Conservation (phyloP, 2,113 vertebrate genomes). For the Genyomyrus donnyi region DNA sequence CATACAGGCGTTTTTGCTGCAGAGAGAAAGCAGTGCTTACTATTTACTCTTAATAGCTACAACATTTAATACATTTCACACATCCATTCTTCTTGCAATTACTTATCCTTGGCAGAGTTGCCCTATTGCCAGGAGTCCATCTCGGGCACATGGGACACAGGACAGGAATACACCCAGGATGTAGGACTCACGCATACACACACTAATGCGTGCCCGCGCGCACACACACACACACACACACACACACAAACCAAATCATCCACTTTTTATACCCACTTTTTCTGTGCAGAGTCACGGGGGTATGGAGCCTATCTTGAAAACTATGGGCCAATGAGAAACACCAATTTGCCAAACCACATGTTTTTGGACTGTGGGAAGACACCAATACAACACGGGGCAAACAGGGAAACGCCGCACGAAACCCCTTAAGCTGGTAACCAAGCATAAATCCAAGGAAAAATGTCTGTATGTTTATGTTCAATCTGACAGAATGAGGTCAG, state of each 20-base stretch:
- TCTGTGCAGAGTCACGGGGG: neutral
- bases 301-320: neutral
- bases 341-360: neutral
- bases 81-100: neutral
- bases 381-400: neutral
- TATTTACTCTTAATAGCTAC: neutral
- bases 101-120: neutral
- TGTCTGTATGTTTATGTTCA: neutral
- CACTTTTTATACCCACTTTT: neutral
- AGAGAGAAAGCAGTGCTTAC: neutral
- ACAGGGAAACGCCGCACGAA: neutral
- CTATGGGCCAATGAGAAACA: neutral
- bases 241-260: neutral
- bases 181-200: neutral
- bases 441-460: neutral
- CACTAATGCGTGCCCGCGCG: neutral
- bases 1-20: slow-evolving; percentile 58
- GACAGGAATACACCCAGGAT: neutral
- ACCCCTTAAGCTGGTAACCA: neutral
- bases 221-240: neutral
- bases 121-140: neutral
- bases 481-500: neutral
- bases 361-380: neutral
- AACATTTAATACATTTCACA: neutral
- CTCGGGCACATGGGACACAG: neutral